These are phyloP conservation scores for Synergus japonicus DNA, from an alignment of 2,888 invertebrate species.

Conservation along the genomic window DNA sequence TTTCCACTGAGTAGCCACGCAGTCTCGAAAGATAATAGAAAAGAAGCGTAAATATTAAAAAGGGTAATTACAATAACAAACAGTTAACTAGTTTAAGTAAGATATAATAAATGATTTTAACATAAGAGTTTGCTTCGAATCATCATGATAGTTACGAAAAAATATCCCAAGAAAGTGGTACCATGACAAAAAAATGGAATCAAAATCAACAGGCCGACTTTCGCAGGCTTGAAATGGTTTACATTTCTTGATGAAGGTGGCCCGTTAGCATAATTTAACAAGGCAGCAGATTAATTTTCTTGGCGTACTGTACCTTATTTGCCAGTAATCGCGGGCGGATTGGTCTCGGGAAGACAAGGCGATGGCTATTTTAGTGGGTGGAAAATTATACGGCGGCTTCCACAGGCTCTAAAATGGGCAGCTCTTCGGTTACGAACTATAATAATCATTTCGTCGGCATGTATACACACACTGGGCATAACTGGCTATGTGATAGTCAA, in stretches of 20 bases:
- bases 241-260: not conserved
- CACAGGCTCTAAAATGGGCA: constrained; percentile 76
- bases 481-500: constrained; percentile 72
- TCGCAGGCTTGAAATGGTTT: not conserved
- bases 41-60: not conserved
- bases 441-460: constrained; percentile 76
- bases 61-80: not conserved
- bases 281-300: constrained; percentile 60
- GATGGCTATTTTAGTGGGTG: constrained; percentile 78
- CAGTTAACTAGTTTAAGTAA: not conserved
- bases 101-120: not conserved
- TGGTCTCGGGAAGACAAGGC: constrained; percentile 66
- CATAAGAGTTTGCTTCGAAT: not conserved
- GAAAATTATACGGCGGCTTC: constrained; percentile 77
- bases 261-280: constrained; percentile 16
- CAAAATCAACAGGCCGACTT: not conserved
- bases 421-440: constrained; percentile 77
- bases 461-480: constrained; percentile 59
- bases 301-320: constrained; percentile 75
- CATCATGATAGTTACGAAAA: too few species aligned
- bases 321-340: constrained; percentile 75
- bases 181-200: not conserved
- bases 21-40: not conserved
- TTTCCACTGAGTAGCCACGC: too few species aligned
- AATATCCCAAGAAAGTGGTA: not conserved